A percentile compares a stretch with the other conserved stretches of the same genome.
Conservation (phyloP, 1,140 invertebrate genomes). For the Andrena cerasifolii region DNA sequence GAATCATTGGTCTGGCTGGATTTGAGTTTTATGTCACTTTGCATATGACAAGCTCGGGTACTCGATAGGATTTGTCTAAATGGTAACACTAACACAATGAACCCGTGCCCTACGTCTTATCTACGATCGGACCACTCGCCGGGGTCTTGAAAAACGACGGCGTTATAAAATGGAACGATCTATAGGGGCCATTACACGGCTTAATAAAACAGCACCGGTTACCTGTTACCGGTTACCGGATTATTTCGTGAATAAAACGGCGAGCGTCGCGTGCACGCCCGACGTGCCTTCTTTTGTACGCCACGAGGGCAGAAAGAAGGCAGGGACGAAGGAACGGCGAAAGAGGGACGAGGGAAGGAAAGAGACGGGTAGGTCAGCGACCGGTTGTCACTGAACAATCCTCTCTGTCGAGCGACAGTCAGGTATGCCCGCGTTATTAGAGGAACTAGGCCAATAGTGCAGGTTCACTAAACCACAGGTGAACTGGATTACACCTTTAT, state of each 20-base stretch:
- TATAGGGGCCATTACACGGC: neutral
- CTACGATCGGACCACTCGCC: neutral
- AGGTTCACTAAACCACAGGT: conserved; percentile 61
- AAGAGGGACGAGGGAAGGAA: conserved; percentile 15
- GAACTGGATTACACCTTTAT: conserved; percentile 49
- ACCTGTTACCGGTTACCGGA: conserved; percentile 49
- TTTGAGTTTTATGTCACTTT: too few relatives aligned
- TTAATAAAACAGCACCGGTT: neutral
- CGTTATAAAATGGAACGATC: conserved; percentile 7
- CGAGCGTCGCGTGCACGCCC: conserved; percentile 43
- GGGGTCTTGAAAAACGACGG: neutral
- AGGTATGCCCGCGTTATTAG: conserved; percentile 49
- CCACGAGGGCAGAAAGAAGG: conserved; percentile 29
- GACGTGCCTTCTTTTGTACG: conserved; percentile 32
- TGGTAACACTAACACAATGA: neutral
- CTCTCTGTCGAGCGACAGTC: conserved; percentile 30
- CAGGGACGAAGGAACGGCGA: conserved; percentile 9
- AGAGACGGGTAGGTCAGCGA: conserved; percentile 56
- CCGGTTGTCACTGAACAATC: conserved; percentile 59
- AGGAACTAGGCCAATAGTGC: conserved; percentile 63
- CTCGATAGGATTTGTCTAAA: neutral
- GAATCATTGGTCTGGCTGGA: too few relatives aligned
- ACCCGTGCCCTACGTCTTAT: neutral
- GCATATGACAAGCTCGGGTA: neutral
- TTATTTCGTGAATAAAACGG: conserved; percentile 56